These are phyloP conservation scores for Scaptomyza montana DNA, from an alignment of 1,140 invertebrate species.

Conservation along the genomic window DNA sequence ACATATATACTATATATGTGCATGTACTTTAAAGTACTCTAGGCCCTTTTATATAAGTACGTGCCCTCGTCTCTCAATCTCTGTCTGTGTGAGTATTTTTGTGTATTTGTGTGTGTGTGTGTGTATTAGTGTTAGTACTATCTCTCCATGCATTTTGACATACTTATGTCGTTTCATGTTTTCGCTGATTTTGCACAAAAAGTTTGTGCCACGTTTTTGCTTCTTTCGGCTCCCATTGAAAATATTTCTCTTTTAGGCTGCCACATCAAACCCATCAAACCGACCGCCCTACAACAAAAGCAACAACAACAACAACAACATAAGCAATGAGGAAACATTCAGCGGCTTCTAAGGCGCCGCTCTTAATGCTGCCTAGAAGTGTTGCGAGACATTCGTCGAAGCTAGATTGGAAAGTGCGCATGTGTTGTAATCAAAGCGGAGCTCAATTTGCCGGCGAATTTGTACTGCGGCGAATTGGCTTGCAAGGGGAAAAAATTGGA, in stretches of 20 bases:
- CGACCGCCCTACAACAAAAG: background rate
- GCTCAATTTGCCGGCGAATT: slow-evolving; percentile 56
- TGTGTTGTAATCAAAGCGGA: slow-evolving; percentile 60
- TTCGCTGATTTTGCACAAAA: slow-evolving; percentile 80
- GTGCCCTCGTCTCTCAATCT: slow-evolving; percentile 61
- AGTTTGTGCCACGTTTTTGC: slow-evolving; percentile 48
- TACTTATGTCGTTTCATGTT: slow-evolving; percentile 82
- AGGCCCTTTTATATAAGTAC: slow-evolving; percentile 78
- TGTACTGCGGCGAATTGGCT: slow-evolving; percentile 52
- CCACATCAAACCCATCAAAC: background rate
- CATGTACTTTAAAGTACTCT: slow-evolving; percentile 66
- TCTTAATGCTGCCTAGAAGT: slow-evolving; percentile 56
- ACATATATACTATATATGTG: slow-evolving; percentile 39
- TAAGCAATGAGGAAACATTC: background rate
- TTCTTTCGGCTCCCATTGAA: slow-evolving; percentile 50
- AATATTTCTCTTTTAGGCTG: slow-evolving; percentile 59
- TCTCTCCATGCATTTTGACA: slow-evolving; percentile 80
- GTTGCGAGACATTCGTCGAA: slow-evolving; percentile 10
- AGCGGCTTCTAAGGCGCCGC: slow-evolving; percentile 41
- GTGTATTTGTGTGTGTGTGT: slow-evolving; percentile 23
- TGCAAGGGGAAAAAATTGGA: slow-evolving; percentile 2
- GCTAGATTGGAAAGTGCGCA: slow-evolving; percentile 61
- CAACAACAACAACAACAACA: slow-evolving; percentile 11
- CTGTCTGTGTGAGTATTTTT: slow-evolving; percentile 16
- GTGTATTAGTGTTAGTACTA: slow-evolving; percentile 46